Base-by-base conservation (phyloP, 2,888 invertebrate species). In the Scaptomyza reducta region DNA sequence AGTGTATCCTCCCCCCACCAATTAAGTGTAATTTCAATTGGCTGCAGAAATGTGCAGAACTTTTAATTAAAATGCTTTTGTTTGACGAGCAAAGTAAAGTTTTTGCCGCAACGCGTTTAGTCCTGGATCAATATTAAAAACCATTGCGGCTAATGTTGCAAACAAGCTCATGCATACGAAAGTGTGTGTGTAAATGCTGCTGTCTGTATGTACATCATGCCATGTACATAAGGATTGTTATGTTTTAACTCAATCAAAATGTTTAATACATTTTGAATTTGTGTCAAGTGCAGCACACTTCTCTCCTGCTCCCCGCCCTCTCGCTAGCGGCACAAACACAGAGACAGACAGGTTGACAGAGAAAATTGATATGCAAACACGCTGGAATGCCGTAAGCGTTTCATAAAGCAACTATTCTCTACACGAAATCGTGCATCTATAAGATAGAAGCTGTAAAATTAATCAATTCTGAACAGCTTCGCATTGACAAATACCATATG, bases 11-110 rank as follows among this genome's bases (percentile, higher is more conserved):
- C 27, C 46, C 2, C 1, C 9, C 61, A 35, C 16, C 60, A 59
- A 82, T 70, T 64, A 64, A 40, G 27, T 74, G 76, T 55, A 61
- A 59, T 56, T 50, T 45, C 59, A 44, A 13, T 42, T 42, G 49
- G 35, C 41, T 16, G 14, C 6, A 27, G 14, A 35, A 29, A 22
- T 22, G 4, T 22, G 22, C 56, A 31, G 44, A 41, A 63, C 50
- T 83, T 83, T 79, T 80, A 79, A 83, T 79, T 76, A 79, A 70
- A 79, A 68, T 50, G 49, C 29, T 54, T 55, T 25, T 42, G 45
- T 53, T 62, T 70, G 70, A 70, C 71, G 67, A 27, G 59, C 51
- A 33, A 51, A 31, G 25, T 27, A 49, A 49, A 47, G 46, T 38
- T 51, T 16, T 14, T n/a, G 46, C 31, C 25, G 27, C 45, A 13